Evolutionary conservation across 2,113 vertebrate species (phyloP), one percentile per base, ranked within the genome.

Genomic region (Eidolon helvum): DNA sequence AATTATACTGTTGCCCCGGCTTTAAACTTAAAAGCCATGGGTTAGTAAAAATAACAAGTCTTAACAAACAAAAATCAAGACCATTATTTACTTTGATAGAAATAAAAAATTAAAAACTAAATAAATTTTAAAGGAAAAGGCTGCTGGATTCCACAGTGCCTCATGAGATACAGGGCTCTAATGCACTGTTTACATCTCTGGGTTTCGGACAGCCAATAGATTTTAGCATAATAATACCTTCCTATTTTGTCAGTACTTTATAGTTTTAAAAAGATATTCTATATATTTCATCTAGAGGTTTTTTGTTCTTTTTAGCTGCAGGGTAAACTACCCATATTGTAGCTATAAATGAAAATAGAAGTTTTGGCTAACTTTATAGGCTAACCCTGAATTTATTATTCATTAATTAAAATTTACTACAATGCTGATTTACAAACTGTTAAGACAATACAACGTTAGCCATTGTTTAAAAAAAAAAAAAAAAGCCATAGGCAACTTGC

Each of bases 181-280:
- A 63, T 35, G 8, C 11, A 16, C 50, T 86, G 9, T 68, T 90
- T 87, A 59, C 10, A 59, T 63, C 40, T 87, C 68, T 59, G 28
- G 28, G 38, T 50, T 88, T 45, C 30, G 86, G 33, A 10, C 9
- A 40, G 30, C 2, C 68, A 55, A 53, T 14, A 69, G 22, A 45
- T 63, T 9, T 77, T 24, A 65, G 33, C 26, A 75, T 77, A 12
- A 35, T 66, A 88, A 85, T 30, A 80, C 53, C 59, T 77, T 87
- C 63, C 83, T 38, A 85, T 55, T 63, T 65, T 94, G 40, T 72
- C 35, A 86, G 59, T 16, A 89, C 28, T 72, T 38, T 40, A 59
- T 45, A 87, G 66, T 89, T 94, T 87, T 69, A 65, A 91, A 89
- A 87, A 95, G 38, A 35, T 40, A 75, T 61, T 63, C 55, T 50